Percentiles rank a stretch among this genome's conserved stretches.
Conservation (phyloP, 64 coral and sea anemone genomes). For the Dendrophyllia cribrosa region DNA sequence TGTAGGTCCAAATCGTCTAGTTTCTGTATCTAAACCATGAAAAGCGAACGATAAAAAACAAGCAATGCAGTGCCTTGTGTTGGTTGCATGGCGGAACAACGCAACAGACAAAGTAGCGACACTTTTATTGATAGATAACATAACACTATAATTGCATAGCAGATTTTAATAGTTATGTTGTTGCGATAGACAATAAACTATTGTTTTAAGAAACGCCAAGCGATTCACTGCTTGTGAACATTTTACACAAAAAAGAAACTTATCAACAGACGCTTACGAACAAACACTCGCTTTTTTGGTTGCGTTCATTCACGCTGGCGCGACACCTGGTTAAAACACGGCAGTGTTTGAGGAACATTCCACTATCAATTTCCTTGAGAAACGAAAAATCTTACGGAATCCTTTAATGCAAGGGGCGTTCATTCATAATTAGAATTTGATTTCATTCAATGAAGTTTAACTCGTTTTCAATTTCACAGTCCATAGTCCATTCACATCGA, state of each 20-base stretch:
- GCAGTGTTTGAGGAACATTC: too few species aligned
- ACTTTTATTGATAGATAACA: not conserved
- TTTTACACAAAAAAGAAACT: not conserved
- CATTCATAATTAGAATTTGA: not conserved
- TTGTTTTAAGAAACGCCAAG: slow-evolving; percentile 11
- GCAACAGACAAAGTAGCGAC: too few species aligned
- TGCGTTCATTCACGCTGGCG: not conserved
- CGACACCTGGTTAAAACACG: not conserved
- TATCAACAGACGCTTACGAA: not conserved
- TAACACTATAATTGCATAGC: not conserved
- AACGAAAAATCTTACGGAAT: too few species aligned
- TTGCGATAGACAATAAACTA: not conserved
- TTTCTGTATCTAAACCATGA: too few species aligned
- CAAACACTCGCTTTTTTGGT: not conserved
- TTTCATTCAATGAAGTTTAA: not conserved
- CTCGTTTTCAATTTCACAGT: slow-evolving; percentile 29
- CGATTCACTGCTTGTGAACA: not conserved
- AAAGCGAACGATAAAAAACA: too few species aligned
- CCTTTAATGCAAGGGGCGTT: too few species aligned
- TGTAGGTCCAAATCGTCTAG: too few species aligned
- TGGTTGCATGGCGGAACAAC: too few species aligned
- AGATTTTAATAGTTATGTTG: slow-evolving; percentile 8
- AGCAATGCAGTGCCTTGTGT: not conserved
- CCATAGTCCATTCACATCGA: not conserved
- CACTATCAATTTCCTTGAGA: too few species aligned